Percentiles rank a stretch among this genome's conserved stretches.
These are phyloP conservation scores for mouse (Mus musculus) DNA, from an alignment of 2,113 vertebrate species.

Conservation along the genomic window GRCm39 chr8:90227001-90227500, in stretches of 20 bases:
- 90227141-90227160: accelerated
- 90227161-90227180: accelerated
- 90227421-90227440: neutral
- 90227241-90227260: neutral
- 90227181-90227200: neutral
- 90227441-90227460: neutral
- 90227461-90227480: neutral
- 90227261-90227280: neutral
- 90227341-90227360: neutral
- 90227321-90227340: neutral
- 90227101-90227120: neutral
- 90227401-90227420: neutral
- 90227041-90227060: neutral
- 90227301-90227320: too few species aligned
- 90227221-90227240: neutral
- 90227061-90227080: neutral
- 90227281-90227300: neutral
- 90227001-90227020: neutral
- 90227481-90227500: neutral
- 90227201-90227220: neutral
- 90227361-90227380: neutral
- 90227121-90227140: accelerated
- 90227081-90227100: too few species aligned
- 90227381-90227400: neutral
- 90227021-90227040: neutral